These are phyloP conservation scores for Orchestes rusci DNA, from an alignment of 2,888 invertebrate species.

Conservation along the genomic window DNA sequence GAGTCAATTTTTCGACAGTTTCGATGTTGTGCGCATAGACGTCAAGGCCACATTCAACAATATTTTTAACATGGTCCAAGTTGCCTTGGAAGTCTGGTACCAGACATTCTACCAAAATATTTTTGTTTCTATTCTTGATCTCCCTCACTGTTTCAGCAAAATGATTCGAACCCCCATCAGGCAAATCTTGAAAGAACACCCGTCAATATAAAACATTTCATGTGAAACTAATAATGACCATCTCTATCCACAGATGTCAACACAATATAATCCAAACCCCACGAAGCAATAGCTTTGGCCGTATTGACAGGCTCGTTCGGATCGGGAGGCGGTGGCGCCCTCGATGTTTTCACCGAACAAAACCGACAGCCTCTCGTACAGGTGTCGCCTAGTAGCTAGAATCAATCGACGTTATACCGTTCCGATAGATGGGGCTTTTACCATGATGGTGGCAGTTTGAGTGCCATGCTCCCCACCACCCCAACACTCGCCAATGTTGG, in stretches of 20 bases:
- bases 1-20: constrained; percentile 87
- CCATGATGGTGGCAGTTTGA: constrained; percentile 99
- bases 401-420: too few species aligned
- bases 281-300: constrained; percentile 82
- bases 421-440: too few species aligned
- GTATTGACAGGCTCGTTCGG: constrained; percentile 87
- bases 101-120: constrained; percentile 90
- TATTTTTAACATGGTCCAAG: constrained; percentile 60
- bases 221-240: constrained; percentile 51
- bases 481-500: constrained; percentile 99
- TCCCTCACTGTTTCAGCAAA: constrained; percentile 86
- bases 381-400: constrained; percentile 93
- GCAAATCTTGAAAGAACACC: constrained; percentile 77
- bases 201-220: too few species aligned
- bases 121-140: constrained; percentile 73
- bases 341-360: constrained; percentile 96
- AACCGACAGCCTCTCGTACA: constrained; percentile 98
- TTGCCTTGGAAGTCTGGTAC: constrained; percentile 95
- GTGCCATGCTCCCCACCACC: constrained; percentile 90
- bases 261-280: constrained; percentile 97
- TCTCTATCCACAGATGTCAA: constrained; percentile 97
- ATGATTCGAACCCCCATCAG: constrained; percentile 91
- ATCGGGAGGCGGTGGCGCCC: constrained; percentile 83
- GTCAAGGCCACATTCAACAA: constrained; percentile 80
- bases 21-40: constrained; percentile 99